These are phyloP conservation scores for Zygogramma bicolorata DNA, from an alignment of 2,888 invertebrate species.

Conservation along the genomic window DNA sequence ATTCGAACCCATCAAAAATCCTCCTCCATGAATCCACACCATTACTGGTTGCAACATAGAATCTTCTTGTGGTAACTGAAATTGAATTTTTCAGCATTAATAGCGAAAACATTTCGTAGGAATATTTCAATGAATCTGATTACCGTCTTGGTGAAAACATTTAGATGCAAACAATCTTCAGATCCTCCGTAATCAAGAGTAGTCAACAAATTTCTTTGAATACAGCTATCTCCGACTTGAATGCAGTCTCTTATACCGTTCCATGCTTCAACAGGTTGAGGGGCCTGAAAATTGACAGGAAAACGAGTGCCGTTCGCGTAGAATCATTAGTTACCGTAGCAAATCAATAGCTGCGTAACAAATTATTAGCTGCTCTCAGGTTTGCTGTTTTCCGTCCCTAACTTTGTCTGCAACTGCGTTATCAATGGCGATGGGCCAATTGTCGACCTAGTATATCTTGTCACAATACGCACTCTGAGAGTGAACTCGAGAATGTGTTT, in stretches of 20 bases:
- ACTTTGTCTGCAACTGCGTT: too few species aligned
- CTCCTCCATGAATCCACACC: conserved; percentile 58
- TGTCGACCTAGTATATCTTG: too few species aligned
- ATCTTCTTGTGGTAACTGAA: conserved; percentile 36
- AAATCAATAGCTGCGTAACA: too few species aligned
- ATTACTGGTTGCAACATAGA: conserved; percentile 59
- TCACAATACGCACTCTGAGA: too few species aligned
- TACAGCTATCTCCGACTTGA: background rate
- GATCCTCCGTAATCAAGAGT: background rate
- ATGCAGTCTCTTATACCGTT: background rate
- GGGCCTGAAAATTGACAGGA: background rate
- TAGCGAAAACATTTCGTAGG: background rate
- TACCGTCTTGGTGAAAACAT: background rate
- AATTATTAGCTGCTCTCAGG: too few species aligned
- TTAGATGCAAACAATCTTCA: conserved; percentile 12
- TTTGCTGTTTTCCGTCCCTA: too few species aligned
- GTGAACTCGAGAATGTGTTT: too few species aligned
- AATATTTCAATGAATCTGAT: background rate
- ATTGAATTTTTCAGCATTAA: background rate
- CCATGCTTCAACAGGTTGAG: conserved; percentile 5
- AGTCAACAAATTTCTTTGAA: background rate
- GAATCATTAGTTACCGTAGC: too few species aligned
- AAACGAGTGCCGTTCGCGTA: background rate
- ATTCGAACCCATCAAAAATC: conserved; percentile 34
- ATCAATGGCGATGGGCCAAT: too few species aligned